These are phyloP conservation scores for Teinopalpus imperialis DNA, from an alignment of 2,888 invertebrate species.

Conservation along the genomic window DNA sequence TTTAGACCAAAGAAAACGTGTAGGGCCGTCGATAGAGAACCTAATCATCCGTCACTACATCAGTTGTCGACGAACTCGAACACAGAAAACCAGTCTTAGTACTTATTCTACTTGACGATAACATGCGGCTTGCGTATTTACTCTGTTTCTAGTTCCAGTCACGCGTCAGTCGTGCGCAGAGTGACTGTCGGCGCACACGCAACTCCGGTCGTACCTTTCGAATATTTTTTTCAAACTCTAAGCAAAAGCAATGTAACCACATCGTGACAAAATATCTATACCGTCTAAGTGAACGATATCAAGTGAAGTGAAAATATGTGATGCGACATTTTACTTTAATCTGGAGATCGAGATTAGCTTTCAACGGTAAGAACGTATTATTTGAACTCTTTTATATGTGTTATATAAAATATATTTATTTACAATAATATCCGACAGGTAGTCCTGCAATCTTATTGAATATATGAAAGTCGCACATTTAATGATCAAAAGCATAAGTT, in stretches of 20 bases:
- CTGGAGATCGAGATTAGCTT: conserved; percentile 53
- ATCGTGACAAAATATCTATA: conserved; percentile 41
- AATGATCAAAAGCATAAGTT: too few relatives aligned
- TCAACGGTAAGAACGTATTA: conserved; percentile 50
- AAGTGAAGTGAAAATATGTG: conserved; percentile 62
- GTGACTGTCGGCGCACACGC: conserved; percentile 48
- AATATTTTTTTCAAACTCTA: conserved; percentile 45
- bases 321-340: conserved; percentile 46
- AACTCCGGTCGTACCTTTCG: conserved; percentile 47
- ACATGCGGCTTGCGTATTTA: conserved; percentile 44
- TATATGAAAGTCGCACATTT: too few relatives aligned
- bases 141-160: conserved; percentile 37
- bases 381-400: conserved; percentile 1
- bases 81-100: conserved; percentile 60
- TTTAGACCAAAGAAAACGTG: conserved; percentile 29
- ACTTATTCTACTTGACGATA: conserved; percentile 40
- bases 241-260: conserved; percentile 48
- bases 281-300: conserved; percentile 42
- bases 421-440: too few relatives aligned
- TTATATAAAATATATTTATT: too few relatives aligned
- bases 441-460: too few relatives aligned
- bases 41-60: conserved; percentile 50
- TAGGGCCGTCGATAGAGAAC: conserved; percentile 37
- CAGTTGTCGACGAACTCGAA: conserved; percentile 47
- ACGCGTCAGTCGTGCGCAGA: conserved; percentile 61